phyloP scores from a whole-genome alignment of 2,888 invertebrate species.

The Drosophila rubida region DNA sequence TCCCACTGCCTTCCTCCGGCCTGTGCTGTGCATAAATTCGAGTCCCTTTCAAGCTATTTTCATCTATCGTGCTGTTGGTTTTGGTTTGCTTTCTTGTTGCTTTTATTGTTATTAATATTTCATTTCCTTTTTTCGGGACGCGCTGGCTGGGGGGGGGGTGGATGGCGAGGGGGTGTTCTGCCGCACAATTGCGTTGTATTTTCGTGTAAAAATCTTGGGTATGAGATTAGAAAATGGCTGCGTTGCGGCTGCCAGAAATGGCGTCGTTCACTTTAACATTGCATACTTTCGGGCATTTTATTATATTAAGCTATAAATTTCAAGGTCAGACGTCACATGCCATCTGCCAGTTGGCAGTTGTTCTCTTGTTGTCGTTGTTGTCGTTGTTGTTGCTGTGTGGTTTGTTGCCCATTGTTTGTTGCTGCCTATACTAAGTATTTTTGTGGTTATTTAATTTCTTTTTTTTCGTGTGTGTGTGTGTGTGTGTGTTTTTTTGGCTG shows the following conservation, averaged over 20 bases:
- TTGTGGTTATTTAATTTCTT: neutral
- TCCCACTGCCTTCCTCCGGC: neutral
- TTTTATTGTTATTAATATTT: slow-evolving; percentile 77
- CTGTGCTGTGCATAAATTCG: slow-evolving; percentile 20
- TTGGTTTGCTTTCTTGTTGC: slow-evolving; percentile 54
- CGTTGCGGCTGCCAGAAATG: slow-evolving; percentile 55
- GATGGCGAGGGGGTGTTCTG: neutral
- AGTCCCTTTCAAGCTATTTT: slow-evolving; percentile 38
- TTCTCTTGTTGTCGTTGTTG: slow-evolving; percentile 21
- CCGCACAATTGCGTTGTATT: neutral
- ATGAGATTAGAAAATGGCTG: slow-evolving; percentile 28
- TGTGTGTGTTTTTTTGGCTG: slow-evolving; percentile 18
- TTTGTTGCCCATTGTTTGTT: slow-evolving; percentile 10
- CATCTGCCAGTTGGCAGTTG: slow-evolving; percentile 56
- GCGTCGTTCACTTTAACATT: slow-evolving; percentile 62
- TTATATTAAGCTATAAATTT: slow-evolving; percentile 78
- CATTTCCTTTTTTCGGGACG: slow-evolving; percentile 52
- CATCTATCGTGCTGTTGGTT: slow-evolving; percentile 43
- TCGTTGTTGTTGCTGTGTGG: slow-evolving; percentile 13
- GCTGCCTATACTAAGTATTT: slow-evolving; percentile 1
- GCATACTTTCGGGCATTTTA: slow-evolving; percentile 59
- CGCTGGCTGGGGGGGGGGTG: too few relatives aligned
- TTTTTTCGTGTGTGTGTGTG: too few relatives aligned
- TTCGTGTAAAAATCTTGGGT: slow-evolving; percentile 15
- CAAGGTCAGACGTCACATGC: slow-evolving; percentile 73